These are phyloP conservation scores for Linnaemya vulpina DNA, from an alignment of 2,888 invertebrate species.

Conservation along the genomic window DNA sequence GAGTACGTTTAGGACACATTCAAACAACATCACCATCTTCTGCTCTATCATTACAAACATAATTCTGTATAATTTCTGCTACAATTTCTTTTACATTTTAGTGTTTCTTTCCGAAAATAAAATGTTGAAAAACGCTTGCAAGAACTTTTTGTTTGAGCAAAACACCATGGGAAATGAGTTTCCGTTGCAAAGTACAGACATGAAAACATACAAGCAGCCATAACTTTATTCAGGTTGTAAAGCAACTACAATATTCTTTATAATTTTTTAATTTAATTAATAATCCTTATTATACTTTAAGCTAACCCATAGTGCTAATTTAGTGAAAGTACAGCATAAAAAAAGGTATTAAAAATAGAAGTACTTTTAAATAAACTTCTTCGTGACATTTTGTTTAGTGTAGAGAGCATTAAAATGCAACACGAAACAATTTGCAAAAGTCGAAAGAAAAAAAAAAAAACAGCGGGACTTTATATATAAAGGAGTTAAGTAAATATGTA, in stretches of 20 bases:
- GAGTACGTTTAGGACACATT: conserved; percentile 29
- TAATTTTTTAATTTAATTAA: neutral
- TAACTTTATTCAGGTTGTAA: neutral
- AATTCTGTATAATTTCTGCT: conserved; percentile 49
- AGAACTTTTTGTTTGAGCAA: conserved; percentile 10
- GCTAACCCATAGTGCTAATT: conserved; percentile 31
- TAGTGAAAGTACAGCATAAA: conserved; percentile 22
- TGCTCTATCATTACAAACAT: conserved; percentile 11
- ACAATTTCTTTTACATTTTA: conserved; percentile 33
- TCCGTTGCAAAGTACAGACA: conserved; percentile 11
- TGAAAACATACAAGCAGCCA: neutral
- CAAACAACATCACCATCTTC: conserved; percentile 4
- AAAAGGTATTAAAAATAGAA: conserved; percentile 12
- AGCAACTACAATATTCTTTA: neutral
- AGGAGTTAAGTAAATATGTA: conserved; percentile 11
- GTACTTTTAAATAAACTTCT: conserved; percentile 35
- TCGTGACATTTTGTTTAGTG: conserved; percentile 41
- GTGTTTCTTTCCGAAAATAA: conserved; percentile 38
- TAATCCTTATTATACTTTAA: neutral
- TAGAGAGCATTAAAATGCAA: conserved; percentile 45
- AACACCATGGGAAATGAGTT: conserved; percentile 38
- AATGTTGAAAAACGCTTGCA: conserved; percentile 45
- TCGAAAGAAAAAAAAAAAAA: conserved; percentile 31
- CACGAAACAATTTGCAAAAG: conserved; percentile 37
- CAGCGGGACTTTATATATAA: conserved; percentile 42